These are phyloP conservation scores for Gorsachius goisagi DNA, from an alignment of 2,113 vertebrate genomes.

Conservation along the genomic window DNA sequence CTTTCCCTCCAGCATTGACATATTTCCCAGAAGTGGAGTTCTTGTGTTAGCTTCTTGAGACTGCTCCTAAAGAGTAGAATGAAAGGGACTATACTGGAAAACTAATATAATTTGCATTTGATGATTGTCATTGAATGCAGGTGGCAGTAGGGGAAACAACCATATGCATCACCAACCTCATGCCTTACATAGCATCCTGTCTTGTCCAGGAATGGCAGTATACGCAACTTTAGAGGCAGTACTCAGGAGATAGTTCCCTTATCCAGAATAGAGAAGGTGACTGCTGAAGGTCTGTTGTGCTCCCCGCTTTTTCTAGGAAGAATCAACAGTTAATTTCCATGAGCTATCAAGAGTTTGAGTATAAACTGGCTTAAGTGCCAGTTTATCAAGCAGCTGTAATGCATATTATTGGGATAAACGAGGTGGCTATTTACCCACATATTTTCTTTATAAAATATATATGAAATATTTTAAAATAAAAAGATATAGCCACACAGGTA, in stretches of 20 bases:
- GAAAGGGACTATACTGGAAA: neutral
- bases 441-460: neutral
- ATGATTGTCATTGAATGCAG: neutral
- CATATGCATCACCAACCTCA: neutral
- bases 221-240: neutral
- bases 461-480: no score
- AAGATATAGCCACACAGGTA: neutral
- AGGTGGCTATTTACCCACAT: neutral
- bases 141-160: neutral
- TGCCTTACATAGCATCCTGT: neutral
- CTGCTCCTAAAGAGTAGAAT: neutral
- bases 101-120: neutral
- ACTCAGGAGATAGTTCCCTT: neutral
- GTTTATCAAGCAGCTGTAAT: neutral
- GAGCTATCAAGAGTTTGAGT: neutral
- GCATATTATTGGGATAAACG: neutral
- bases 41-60: neutral
- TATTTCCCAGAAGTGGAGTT: neutral
- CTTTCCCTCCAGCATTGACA: neutral
- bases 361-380: neutral
- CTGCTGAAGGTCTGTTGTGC: neutral
- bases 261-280: neutral
- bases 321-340: neutral
- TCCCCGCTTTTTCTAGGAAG: neutral
- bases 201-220: neutral